Percentiles rank a stretch among this genome's conserved stretches.
Evolutionary conservation across 2,888 invertebrate species (phyloP).

Genomic region (Drosophila formosana): DNA sequence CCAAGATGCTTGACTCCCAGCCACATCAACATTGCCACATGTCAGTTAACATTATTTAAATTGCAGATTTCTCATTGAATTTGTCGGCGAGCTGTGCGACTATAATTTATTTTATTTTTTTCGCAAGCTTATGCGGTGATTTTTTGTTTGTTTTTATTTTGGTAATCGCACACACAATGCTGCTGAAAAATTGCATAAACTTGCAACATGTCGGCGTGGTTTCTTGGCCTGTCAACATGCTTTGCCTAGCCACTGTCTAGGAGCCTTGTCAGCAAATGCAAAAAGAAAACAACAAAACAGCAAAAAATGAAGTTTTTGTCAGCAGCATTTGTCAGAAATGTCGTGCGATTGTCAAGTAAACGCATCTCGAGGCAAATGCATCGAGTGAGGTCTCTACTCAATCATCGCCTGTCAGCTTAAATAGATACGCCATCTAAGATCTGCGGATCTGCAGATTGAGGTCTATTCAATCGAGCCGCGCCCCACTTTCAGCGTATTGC

Average conservation of each 20-base stretch:
- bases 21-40: constrained; percentile 61
- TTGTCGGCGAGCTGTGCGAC: constrained; percentile 70
- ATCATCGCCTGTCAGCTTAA: constrained; percentile 31
- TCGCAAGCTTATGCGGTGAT: constrained; percentile 13
- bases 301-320: constrained; percentile 59
- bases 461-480: constrained; percentile 25
- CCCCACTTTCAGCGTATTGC: constrained; percentile 49
- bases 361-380: constrained; percentile 36
- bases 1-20: constrained; percentile 56
- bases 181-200: constrained; percentile 69
- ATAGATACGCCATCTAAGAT: constrained; percentile 14
- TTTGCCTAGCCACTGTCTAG: constrained; percentile 60
- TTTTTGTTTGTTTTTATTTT: constrained; percentile 27
- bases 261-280: constrained; percentile 48
- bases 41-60: constrained; percentile 75
- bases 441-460: constrained; percentile 25
- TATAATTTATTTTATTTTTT: constrained; percentile 67
- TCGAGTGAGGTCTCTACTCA: constrained; percentile 54
- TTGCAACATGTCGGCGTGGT: constrained; percentile 61
- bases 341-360: constrained; percentile 70
- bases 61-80: constrained; percentile 76
- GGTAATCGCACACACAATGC: constrained; percentile 45
- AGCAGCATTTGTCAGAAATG: constrained; percentile 74
- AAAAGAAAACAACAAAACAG: not conserved
- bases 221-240: constrained; percentile 61